Conservation (phyloP, 2,113 vertebrate species). For the Scomber scombrus region DNA sequence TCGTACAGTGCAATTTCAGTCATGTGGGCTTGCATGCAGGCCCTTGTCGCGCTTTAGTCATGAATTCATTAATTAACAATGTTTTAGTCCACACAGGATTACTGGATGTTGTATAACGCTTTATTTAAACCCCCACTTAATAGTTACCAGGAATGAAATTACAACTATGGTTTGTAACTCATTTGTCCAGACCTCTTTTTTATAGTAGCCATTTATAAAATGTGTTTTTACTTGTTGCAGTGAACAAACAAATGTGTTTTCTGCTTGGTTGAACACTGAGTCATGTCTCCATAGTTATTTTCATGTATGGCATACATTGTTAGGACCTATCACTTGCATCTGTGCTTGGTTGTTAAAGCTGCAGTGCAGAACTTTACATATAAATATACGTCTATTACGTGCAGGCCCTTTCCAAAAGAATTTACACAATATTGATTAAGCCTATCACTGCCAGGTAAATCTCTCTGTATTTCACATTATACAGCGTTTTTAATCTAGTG, state of each 20-base stretch:
- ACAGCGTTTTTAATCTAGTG: no score
- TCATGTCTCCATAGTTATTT: not conserved
- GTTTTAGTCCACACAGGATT: not conserved
- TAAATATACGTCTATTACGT: no score
- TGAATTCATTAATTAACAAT: no score
- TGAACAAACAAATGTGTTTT: not conserved
- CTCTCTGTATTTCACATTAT: no score
- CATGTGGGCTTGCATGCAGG: no score
- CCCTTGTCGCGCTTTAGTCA: not conserved
- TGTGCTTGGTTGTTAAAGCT: slow-evolving; percentile 8
- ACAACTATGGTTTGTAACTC: not conserved
- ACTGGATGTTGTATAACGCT: not conserved
- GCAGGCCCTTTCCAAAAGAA: no score
- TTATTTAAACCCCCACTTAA: not conserved
- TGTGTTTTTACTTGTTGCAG: not conserved
- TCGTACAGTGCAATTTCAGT: no score
- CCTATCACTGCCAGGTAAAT: no score
- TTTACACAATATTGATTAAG: no score
- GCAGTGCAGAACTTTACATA: no score
- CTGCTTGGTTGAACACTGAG: not conserved
- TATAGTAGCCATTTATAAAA: not conserved
- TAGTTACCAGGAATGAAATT: not conserved
- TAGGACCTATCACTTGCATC: not conserved
- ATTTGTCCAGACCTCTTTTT: not conserved
- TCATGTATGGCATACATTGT: no score